phyloP scores from a whole-genome alignment of 2,113 vertebrate genomes.

The Porphyrio hochstetteri region DNA sequence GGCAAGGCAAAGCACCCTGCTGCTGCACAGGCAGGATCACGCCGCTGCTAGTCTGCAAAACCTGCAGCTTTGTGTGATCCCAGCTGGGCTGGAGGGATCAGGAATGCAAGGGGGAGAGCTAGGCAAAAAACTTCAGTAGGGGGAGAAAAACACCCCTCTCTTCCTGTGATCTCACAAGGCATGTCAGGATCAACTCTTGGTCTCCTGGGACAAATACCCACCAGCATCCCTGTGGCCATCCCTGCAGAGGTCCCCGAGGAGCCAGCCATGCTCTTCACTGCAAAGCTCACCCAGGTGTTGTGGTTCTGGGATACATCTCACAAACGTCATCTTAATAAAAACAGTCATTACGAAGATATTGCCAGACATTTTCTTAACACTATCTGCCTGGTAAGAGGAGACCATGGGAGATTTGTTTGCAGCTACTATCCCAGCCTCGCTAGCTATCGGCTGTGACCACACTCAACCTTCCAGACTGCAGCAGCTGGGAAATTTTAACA shows the following conservation, averaged over 20 bases:
- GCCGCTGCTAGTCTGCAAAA: rapidly evolving
- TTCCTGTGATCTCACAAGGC: not conserved
- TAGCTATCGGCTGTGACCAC: not conserved
- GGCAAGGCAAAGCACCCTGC: not conserved
- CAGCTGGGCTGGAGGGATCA: not conserved
- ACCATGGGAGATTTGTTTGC: not conserved
- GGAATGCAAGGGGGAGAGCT: rapidly evolving
- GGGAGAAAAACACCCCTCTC: too few relatives aligned
- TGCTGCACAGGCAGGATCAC: rapidly evolving
- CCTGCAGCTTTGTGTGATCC: not conserved
- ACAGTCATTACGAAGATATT: not conserved
- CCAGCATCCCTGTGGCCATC: not conserved
- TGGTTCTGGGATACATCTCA: rapidly evolving
- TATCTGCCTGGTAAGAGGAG: not conserved
- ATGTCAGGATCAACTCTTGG: not conserved
- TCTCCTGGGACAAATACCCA: not conserved
- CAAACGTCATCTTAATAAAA: not conserved
- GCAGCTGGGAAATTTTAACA: not conserved
- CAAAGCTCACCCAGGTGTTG: not conserved
- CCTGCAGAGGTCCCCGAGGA: not conserved
- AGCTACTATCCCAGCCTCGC: not conserved
- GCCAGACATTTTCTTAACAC: not conserved
- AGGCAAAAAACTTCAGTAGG: not conserved
- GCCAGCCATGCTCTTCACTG: rapidly evolving
- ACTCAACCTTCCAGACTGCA: not conserved